These are phyloP conservation scores for Steatornis caripensis DNA, from an alignment of 2,113 vertebrate species.

Conservation along the genomic window DNA sequence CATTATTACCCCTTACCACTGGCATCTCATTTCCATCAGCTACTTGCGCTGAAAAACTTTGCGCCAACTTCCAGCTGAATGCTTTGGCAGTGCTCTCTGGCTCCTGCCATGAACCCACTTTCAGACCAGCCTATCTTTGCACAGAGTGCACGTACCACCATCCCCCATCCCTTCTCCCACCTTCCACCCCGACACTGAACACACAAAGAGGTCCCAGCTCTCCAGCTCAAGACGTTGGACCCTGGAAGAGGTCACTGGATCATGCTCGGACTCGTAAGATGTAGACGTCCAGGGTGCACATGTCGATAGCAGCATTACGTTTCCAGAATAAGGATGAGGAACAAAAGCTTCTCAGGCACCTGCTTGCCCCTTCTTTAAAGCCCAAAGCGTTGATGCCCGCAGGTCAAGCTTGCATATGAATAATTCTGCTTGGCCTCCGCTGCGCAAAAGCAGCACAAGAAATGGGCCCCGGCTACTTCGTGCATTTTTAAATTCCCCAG, in stretches of 20 bases:
- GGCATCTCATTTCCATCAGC: not conserved
- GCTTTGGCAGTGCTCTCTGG: not conserved
- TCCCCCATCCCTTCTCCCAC: not conserved
- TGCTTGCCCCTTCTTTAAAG: too few species aligned
- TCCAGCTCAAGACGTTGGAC: not conserved
- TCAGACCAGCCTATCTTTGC: accelerated
- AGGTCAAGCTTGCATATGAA: too few species aligned
- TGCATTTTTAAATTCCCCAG: too few species aligned
- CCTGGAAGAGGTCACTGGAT: too few species aligned
- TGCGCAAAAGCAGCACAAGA: too few species aligned
- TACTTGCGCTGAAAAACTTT: not conserved
- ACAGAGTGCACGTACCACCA: not conserved
- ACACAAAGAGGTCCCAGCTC: not conserved
- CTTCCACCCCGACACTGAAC: not conserved
- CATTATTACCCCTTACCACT: not conserved
- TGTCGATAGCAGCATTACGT: too few species aligned
- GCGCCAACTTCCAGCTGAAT: not conserved
- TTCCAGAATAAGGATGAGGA: not conserved
- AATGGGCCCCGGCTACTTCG: too few species aligned
- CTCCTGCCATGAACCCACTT: not conserved
- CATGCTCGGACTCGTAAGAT: not conserved
- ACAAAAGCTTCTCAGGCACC: not conserved
- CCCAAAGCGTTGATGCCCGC: too few species aligned
- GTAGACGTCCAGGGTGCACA: not conserved
- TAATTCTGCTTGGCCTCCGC: too few species aligned